phyloP scores from a whole-genome alignment of 2,113 vertebrate species.

The Brevimyrus niger region DNA sequence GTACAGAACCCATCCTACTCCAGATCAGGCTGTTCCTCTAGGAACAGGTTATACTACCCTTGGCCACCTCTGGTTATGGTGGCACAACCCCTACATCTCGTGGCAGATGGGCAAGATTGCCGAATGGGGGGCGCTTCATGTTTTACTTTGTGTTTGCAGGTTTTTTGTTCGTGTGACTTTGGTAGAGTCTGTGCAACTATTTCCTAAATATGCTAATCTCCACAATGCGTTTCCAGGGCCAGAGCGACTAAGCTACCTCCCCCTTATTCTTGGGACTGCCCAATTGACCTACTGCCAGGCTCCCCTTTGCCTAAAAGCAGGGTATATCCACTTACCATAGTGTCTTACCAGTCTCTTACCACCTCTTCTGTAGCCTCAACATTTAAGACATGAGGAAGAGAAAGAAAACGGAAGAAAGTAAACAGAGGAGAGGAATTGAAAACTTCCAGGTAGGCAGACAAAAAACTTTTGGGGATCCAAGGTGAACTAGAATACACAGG shows the following conservation, averaged over 20 bases:
- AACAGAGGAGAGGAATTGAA: too few species aligned
- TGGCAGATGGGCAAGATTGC: neutral
- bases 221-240: neutral
- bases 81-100: too few species aligned
- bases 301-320: neutral
- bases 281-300: neutral
- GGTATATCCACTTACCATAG: neutral
- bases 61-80: too few species aligned
- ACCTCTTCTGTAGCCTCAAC: too few species aligned
- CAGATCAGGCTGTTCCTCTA: neutral
- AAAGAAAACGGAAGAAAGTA: too few species aligned
- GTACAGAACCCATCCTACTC: neutral
- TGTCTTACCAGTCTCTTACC: too few species aligned
- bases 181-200: neutral
- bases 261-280: neutral
- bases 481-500: too few species aligned
- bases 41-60: neutral
- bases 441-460: too few species aligned
- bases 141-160: neutral
- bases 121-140: neutral
- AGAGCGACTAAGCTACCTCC: neutral
- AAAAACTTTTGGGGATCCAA: too few species aligned
- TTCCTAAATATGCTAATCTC: neutral
- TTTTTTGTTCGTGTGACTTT: neutral
- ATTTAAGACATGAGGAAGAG: too few species aligned